Conservation (phyloP, 2,888 invertebrate genomes). For the Diarsia mendica region DNA sequence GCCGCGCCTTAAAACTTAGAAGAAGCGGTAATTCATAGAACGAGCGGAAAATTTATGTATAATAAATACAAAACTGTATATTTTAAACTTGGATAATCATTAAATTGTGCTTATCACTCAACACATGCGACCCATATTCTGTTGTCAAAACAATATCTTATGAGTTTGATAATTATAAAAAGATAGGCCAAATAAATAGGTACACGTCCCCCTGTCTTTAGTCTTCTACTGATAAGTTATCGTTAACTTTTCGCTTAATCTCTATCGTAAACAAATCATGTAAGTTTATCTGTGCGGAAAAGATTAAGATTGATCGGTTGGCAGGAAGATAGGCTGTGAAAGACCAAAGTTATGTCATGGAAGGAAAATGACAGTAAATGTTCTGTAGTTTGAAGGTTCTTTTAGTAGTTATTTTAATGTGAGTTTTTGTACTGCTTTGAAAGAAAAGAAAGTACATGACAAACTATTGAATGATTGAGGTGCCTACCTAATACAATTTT, state of each 20-base stretch:
- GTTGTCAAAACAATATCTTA: slow-evolving; percentile 49
- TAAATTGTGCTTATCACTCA: slow-evolving; percentile 40
- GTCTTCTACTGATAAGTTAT: slow-evolving; percentile 40
- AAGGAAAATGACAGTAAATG: slow-evolving; percentile 15
- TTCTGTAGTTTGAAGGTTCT: slow-evolving; percentile 33
- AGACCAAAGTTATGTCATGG: slow-evolving; percentile 38
- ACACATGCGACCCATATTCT: slow-evolving; percentile 46
- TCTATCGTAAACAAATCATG: slow-evolving; percentile 61
- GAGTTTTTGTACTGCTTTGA: not conserved
- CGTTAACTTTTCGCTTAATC: slow-evolving; percentile 50
- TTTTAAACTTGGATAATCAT: slow-evolving; percentile 37
- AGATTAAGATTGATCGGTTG: slow-evolving; percentile 62
- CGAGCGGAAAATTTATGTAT: slow-evolving; percentile 30
- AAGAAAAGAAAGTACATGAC: not conserved
- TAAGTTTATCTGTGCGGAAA: slow-evolving; percentile 54
- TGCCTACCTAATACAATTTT: not conserved
- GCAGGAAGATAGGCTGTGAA: slow-evolving; percentile 13
- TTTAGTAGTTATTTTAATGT: slow-evolving; percentile 25
- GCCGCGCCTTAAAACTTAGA: not conserved
- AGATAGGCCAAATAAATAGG: slow-evolving; percentile 38
- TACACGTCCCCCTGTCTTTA: slow-evolving; percentile 28
- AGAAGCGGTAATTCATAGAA: not conserved
- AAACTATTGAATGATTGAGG: not conserved
- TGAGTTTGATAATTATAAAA: slow-evolving; percentile 33
- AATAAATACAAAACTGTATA: not conserved